A percentile compares a stretch with the other conserved stretches of the same genome.
Conservation (phyloP, 2,888 invertebrate species). For the Philaethria dido region DNA sequence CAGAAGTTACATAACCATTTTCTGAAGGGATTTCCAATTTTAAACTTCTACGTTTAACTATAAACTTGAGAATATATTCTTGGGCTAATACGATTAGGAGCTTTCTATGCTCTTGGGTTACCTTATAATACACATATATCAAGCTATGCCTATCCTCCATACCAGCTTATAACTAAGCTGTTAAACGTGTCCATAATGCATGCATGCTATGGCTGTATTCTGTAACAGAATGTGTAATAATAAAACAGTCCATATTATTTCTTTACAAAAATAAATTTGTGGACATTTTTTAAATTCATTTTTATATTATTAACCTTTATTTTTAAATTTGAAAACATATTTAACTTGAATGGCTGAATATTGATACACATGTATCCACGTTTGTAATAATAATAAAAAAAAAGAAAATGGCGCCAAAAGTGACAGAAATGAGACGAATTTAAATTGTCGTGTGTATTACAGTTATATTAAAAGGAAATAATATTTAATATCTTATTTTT, state of each 20-base stretch:
- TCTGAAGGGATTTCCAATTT: conserved; percentile 7
- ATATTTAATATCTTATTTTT: too few relatives aligned
- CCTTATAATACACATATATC: background rate
- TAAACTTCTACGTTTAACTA: conserved; percentile 23
- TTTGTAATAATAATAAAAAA: too few relatives aligned
- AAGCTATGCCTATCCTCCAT: background rate
- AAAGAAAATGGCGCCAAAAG: too few relatives aligned
- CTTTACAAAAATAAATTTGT: too few relatives aligned
- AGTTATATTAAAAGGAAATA: too few relatives aligned
- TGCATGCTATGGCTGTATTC: background rate
- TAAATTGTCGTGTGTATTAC: too few relatives aligned
- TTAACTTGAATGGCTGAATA: background rate
- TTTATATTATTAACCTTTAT: too few relatives aligned
- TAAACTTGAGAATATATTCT: conserved; percentile 18
- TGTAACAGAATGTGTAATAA: background rate
- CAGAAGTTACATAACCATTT: background rate
- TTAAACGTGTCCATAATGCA: background rate
- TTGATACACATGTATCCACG: too few relatives aligned
- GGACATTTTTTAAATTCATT: too few relatives aligned
- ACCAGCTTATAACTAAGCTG: background rate
- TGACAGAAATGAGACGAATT: too few relatives aligned
- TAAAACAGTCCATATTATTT: background rate
- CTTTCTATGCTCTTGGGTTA: conserved; percentile 18
- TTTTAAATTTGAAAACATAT: background rate
- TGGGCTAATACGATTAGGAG: conserved; percentile 29